phyloP scores from a whole-genome alignment of 1,140 invertebrate genomes.

The Dolichoris vasculosae region DNA sequence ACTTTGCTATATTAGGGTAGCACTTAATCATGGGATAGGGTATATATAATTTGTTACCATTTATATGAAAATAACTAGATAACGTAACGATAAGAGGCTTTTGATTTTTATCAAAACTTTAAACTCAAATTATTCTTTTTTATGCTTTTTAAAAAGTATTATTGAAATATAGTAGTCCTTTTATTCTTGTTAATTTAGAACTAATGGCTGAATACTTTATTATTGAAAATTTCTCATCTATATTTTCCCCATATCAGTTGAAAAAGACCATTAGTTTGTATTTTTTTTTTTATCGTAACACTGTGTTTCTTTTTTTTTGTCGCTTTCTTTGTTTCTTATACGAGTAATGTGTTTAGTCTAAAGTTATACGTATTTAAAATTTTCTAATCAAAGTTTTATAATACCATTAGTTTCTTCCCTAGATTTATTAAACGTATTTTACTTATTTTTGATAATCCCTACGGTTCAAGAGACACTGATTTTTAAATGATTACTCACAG shows the following conservation, averaged over 20 bases:
- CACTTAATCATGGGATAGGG: background rate
- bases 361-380: background rate
- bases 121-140: no score
- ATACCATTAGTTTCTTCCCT: background rate
- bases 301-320: background rate
- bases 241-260: background rate
- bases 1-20: background rate
- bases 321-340: background rate
- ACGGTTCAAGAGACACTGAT: background rate
- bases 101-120: no score
- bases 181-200: no score
- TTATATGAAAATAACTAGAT: background rate
- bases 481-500: no score
- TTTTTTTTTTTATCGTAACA: background rate
- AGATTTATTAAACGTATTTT: background rate
- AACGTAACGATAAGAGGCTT: no score
- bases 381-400: background rate
- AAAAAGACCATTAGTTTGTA: background rate
- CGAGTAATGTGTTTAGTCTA: background rate
- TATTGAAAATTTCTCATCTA: background rate
- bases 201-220: no score
- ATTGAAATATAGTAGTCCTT: no score
- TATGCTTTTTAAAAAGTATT: no score
- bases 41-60: background rate
- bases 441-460: background rate